Conservation (phyloP, 2,888 invertebrate genomes). For the Orchesellides sinensis region DNA sequence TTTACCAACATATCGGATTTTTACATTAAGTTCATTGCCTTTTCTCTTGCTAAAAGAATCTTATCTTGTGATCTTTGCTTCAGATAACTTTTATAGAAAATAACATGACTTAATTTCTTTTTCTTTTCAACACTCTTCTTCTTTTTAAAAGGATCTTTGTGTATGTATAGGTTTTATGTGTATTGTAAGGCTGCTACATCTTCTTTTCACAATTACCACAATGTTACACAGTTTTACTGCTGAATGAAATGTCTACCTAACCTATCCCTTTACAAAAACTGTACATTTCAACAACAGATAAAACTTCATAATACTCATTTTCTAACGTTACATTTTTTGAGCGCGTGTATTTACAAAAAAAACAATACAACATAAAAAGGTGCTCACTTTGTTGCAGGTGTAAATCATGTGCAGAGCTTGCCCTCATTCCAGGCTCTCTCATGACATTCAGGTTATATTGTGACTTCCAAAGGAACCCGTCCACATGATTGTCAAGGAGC, state of each 20-base stretch:
- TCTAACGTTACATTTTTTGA: neutral
- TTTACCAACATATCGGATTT: neutral
- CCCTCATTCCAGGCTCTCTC: conserved; percentile 64
- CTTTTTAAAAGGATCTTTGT: too few relatives aligned
- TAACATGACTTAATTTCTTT: neutral
- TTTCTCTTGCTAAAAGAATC: neutral
- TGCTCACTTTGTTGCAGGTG: conserved; percentile 69
- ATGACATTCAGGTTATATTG: conserved; percentile 72
- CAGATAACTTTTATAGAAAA: neutral
- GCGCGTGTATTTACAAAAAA: neutral
- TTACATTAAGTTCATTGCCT: conserved; percentile 5
- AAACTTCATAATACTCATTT: neutral
- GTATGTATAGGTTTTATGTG: too few relatives aligned
- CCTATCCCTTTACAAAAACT: too few relatives aligned
- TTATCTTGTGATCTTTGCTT: neutral
- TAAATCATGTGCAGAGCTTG: conserved; percentile 71
- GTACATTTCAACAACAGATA: too few relatives aligned
- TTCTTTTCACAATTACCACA: too few relatives aligned
- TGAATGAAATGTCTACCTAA: too few relatives aligned
- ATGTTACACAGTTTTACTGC: too few relatives aligned
- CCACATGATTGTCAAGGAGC: conserved; percentile 73
- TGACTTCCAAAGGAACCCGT: conserved; percentile 74
- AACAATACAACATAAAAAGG: neutral
- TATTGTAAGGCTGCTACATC: too few relatives aligned
- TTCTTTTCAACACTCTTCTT: too few relatives aligned